Evolutionary conservation across 2,113 vertebrate species (phyloP), one percentile per base, ranked within the genome.

Genomic region (Proteles cristata): DNA sequence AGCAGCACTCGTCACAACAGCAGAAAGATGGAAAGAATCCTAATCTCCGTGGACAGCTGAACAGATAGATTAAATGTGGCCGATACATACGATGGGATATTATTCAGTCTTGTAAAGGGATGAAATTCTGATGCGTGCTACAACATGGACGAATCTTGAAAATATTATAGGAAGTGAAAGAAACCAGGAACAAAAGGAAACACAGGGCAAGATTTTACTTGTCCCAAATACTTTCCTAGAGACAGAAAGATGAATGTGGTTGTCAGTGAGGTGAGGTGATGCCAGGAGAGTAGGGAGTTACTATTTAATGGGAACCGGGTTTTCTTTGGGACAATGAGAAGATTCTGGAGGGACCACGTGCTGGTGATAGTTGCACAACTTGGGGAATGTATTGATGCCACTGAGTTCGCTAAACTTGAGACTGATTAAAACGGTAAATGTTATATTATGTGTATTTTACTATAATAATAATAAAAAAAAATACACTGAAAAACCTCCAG

Each of bases 341-440:
- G 3, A 2, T 39, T 28, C 65, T 89, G 19, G 50, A 11, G 3
- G 26, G 43, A 19, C 43, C 21, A 11, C 14, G 3, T 23, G 0
- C 23, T 4, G 19, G 43, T 43, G 1, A 68, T 84, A 4, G 14
- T 8, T 43, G 1, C 3, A 28, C 21, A n/a, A 1, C 3, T 0
- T 2, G 39, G 26, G 7, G 11, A 66, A 17, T 31, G 26, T 14
- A 4, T 68, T 65, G 31, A 17, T 66, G 23, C 2, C 21, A 39
- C 82, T 48, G 28, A 76, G 25, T 86, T n/a, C 58, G 5, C 39
- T 28, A 11, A 11, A n/a, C 26, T 66, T 65, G 66, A 85, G 61
- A 66, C 28, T 14, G 26, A 17, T n/a, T 65, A 48, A 53, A 43
- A 10, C 61, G 65, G 19, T 35, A 19, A 43, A n/a, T 43, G 83